These are phyloP conservation scores for Centropus bengalensis DNA, from an alignment of 2,113 vertebrate species.

Conservation along the genomic window DNA sequence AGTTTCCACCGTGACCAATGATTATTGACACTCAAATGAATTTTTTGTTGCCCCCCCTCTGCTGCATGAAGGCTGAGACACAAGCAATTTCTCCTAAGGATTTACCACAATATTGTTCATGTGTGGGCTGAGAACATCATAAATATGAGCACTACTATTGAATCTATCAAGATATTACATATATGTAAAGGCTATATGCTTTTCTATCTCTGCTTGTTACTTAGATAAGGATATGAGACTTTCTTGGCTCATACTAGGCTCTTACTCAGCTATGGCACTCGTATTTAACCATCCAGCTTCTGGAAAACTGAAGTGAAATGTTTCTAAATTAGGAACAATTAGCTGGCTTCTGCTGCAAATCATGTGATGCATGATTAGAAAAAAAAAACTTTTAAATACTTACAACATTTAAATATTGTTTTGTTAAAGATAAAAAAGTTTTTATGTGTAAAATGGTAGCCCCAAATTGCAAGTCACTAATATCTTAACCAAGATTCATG, in stretches of 20 bases:
- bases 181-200: not conserved
- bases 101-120: not conserved
- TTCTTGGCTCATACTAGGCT: not conserved
- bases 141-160: not conserved
- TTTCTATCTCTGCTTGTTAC: not conserved
- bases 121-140: not conserved
- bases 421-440: not conserved
- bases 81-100: not conserved
- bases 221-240: not conserved
- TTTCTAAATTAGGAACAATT: not conserved
- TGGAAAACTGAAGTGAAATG: not conserved
- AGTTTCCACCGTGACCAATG: not conserved
- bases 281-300: not conserved
- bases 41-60: not conserved
- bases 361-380: not conserved
- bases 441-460: not conserved
- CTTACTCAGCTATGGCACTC: not conserved
- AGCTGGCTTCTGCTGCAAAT: not conserved
- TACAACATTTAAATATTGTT: not conserved
- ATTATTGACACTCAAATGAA: not conserved
- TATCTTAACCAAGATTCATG: not conserved
- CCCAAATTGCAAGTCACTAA: not conserved
- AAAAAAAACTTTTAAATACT: not conserved
- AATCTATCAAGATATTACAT: not conserved
- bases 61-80: not conserved